phyloP scores from a whole-genome alignment of 2,888 invertebrate genomes.

The Ochlodes sylvanus region DNA sequence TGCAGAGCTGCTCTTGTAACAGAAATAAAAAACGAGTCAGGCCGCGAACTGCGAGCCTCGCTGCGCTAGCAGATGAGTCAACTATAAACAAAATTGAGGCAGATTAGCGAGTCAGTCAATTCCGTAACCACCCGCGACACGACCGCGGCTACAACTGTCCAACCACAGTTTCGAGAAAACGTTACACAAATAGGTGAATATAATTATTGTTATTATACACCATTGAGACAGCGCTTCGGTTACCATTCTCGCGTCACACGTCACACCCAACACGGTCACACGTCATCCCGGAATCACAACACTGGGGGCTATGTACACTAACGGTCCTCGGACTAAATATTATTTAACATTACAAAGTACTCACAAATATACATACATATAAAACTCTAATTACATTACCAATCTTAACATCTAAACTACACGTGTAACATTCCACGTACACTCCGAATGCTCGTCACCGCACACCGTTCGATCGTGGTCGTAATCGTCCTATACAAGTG shows the following conservation, averaged over 20 bases:
- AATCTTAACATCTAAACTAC: constrained; percentile 46
- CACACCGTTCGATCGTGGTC: constrained; percentile 5
- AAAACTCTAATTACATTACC: constrained; percentile 58
- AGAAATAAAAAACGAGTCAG: constrained; percentile 41
- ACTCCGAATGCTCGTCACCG: constrained; percentile 28
- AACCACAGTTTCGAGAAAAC: constrained; percentile 21
- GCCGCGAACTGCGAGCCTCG: constrained; percentile 34
- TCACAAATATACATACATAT: constrained; percentile 78
- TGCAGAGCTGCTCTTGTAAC: constrained; percentile 6
- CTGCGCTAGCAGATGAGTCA: constrained; percentile 38
- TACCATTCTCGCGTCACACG: constrained; percentile 27
- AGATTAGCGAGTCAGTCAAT: constrained; percentile 68
- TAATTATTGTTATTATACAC: constrained; percentile 43
- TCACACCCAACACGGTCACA: constrained; percentile 28
- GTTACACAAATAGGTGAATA: constrained; percentile 47
- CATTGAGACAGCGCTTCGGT: constrained; percentile 45
- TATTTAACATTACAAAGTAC: constrained; percentile 55
- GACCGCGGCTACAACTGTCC: constrained; percentile 38
- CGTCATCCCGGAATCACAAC: constrained; percentile 73
- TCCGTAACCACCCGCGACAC: constrained; percentile 53
- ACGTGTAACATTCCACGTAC: constrained; percentile 28
- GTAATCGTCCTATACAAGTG: background rate
- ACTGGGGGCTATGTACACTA: constrained; percentile 75
- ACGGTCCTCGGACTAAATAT: constrained; percentile 53
- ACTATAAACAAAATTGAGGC: constrained; percentile 58